These are phyloP conservation scores for Puffinus mauretanicus DNA, from an alignment of 2,113 vertebrate genomes.

Conservation along the genomic window DNA sequence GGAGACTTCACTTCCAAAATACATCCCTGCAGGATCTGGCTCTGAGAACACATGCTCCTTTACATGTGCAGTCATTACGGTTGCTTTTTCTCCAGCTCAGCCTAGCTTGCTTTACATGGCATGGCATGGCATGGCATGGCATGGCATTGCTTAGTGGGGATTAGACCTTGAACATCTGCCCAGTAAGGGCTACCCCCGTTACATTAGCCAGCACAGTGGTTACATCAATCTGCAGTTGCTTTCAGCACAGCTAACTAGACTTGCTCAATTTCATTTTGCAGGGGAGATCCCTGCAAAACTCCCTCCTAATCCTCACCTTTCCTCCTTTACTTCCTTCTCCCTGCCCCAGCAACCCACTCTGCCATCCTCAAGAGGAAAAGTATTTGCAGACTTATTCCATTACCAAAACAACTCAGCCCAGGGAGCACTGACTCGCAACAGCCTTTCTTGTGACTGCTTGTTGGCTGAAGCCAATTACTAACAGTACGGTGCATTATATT, in stretches of 20 bases:
- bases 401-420: constrained; percentile 24
- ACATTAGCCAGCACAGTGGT: not conserved
- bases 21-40: not conserved
- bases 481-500: not conserved
- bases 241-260: not conserved
- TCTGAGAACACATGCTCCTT: not conserved
- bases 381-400: not conserved
- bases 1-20: not conserved
- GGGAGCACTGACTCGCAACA: not conserved
- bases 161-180: not conserved
- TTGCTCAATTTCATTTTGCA: not conserved
- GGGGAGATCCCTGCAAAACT: not conserved
- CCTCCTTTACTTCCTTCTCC: not conserved
- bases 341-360: not conserved
- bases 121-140: not conserved
- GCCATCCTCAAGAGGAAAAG: constrained; percentile 11
- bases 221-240: not conserved
- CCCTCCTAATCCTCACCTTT: not conserved
- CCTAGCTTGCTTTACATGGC: not conserved
- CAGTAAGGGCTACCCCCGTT: not conserved
- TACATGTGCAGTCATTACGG: accelerated
- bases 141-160: not conserved
- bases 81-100: not conserved
- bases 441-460: constrained; percentile 6
- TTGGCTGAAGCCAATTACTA: not conserved